phyloP scores from a whole-genome alignment of 2,797 vertebrate genomes.

The Brachyalestes nurse region DNA sequence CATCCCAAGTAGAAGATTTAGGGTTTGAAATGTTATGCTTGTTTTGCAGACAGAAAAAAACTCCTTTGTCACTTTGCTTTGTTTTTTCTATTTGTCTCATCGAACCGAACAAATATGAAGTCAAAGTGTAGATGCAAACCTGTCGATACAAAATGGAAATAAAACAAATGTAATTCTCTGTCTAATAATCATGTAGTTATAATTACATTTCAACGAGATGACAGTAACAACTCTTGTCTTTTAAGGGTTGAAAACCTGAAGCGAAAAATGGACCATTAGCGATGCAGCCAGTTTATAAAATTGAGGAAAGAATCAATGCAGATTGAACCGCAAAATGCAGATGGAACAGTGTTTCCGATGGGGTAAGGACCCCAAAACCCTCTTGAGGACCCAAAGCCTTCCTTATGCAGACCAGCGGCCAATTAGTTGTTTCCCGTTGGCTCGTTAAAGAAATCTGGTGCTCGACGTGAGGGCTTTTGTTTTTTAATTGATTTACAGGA shows the following conservation, averaged over 20 bases:
- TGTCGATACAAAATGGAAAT: too few relatives aligned
- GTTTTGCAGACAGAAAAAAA: too few relatives aligned
- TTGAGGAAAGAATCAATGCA: slow-evolving; percentile 32
- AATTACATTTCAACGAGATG: neutral
- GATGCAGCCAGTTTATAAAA: slow-evolving; percentile 2
- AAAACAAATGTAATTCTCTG: too few relatives aligned
- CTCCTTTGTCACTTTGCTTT: too few relatives aligned
- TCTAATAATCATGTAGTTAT: too few relatives aligned
- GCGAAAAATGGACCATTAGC: neutral
- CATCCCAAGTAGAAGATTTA: too few relatives aligned
- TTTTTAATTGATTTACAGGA: slow-evolving; percentile 88
- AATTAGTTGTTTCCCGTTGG: slow-evolving; percentile 80
- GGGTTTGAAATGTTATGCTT: too few relatives aligned
- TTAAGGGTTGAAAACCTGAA: neutral
- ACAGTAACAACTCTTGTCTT: neutral
- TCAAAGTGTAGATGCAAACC: too few relatives aligned
- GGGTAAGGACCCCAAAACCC: slow-evolving; percentile 25
- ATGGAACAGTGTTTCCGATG: slow-evolving; percentile 1
- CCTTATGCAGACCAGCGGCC: slow-evolving; percentile 70
- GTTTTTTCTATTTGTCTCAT: too few relatives aligned
- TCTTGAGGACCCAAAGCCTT: slow-evolving; percentile 44
- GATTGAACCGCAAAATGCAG: slow-evolving; percentile 38
- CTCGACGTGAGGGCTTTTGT: slow-evolving; percentile 81
- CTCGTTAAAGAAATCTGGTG: slow-evolving; percentile 81
- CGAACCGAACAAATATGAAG: too few relatives aligned